A percentile compares a stretch with the other conserved stretches of the same genome.
Conservation (phyloP, 2,113 vertebrate genomes). For the Tichodroma muraria region DNA sequence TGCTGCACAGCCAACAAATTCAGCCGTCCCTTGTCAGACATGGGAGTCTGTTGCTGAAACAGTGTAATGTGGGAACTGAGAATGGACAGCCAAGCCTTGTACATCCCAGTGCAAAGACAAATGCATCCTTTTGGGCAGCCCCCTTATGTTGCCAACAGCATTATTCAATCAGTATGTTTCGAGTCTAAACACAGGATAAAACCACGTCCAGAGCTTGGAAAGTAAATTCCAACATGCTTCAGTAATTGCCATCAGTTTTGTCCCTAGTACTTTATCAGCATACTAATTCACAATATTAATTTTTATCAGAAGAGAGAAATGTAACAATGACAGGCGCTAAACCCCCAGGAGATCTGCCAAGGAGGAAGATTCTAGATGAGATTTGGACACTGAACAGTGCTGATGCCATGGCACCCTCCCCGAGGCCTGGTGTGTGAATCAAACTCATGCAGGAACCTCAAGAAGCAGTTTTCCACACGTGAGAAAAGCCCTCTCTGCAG, state of each 20-base stretch:
- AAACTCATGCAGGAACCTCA: not conserved
- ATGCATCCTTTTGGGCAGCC: not conserved
- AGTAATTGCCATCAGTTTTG: not conserved
- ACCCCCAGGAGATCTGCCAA: not conserved
- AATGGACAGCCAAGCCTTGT: not conserved
- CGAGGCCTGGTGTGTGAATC: conserved; percentile 8
- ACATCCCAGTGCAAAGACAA: not conserved
- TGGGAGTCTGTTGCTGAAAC: not conserved
- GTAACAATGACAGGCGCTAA: not conserved
- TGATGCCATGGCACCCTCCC: not conserved
- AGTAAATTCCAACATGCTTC: not conserved
- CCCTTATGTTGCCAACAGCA: not conserved
- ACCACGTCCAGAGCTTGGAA: not conserved
- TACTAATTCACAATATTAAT: not conserved
- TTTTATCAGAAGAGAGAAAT: not conserved
- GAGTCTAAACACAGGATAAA: not conserved
- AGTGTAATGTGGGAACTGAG: not conserved
- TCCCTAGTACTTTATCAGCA: not conserved
- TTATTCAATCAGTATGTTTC: not conserved
- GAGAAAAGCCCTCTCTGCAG: not conserved
- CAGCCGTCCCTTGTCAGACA: not conserved
- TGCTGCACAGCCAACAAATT: not conserved
- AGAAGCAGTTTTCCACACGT: not conserved
- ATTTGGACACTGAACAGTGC: not conserved
- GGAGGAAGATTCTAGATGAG: conserved; percentile 13